A percentile compares a stretch with the other conserved stretches of the same genome.
phyloP scores from a whole-genome alignment of 2,797 vertebrate genomes.

The Vultur gryphus region DNA sequence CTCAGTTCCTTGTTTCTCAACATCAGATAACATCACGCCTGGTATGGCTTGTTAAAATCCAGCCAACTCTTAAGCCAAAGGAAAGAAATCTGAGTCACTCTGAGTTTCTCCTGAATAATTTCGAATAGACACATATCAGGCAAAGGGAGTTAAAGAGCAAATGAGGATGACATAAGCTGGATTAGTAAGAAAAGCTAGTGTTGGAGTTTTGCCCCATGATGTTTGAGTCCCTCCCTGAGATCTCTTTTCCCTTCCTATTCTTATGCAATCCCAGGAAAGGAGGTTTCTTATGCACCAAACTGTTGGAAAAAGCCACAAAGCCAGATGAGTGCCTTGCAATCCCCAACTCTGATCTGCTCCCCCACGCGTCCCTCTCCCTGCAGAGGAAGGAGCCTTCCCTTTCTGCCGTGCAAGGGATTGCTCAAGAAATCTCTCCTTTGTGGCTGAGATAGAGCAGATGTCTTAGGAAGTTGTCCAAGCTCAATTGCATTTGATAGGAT shows the following conservation, averaged over 20 bases:
- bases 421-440: background rate
- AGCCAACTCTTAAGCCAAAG: background rate
- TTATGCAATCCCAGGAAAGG: background rate
- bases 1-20: background rate
- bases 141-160: background rate
- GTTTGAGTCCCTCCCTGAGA: background rate
- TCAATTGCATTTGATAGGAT: background rate
- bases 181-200: background rate
- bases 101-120: background rate
- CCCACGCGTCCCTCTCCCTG: rapidly evolving
- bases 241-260: background rate
- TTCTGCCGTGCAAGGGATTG: background rate
- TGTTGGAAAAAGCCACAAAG: background rate
- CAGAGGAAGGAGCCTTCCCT: background rate
- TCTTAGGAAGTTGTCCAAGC: background rate
- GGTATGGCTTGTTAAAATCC: background rate
- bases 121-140: background rate
- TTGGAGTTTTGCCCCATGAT: background rate
- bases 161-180: background rate
- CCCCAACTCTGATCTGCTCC: background rate
- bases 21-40: background rate
- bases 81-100: constrained; percentile 10
- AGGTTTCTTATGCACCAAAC: background rate
- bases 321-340: background rate
- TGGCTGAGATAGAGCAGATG: background rate